A percentile compares a stretch with the other conserved stretches of the same genome.
Conservation (phyloP, 2,113 vertebrate genomes). For the Capreolus pygargus region DNA sequence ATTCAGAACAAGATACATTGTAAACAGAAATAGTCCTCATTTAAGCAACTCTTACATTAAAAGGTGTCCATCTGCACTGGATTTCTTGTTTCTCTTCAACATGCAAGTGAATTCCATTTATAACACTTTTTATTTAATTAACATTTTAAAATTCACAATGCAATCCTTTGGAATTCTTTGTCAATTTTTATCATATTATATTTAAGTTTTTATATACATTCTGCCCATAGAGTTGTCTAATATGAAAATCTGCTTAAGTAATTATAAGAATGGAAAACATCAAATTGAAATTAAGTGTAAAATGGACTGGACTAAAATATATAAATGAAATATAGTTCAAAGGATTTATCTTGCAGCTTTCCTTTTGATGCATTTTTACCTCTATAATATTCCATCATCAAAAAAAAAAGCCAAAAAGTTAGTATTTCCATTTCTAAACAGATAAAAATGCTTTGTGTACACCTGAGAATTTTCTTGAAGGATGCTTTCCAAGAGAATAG, state of each 20-base stretch:
- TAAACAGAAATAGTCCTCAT: conserved; percentile 11
- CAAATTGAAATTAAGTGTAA: conserved; percentile 38
- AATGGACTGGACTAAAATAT: not conserved
- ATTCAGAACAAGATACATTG: not conserved
- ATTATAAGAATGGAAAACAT: not conserved
- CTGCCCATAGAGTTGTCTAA: not conserved
- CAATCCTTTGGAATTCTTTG: not conserved
- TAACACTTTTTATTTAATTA: not conserved
- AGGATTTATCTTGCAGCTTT: not conserved
- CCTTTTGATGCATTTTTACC: conserved; percentile 35
- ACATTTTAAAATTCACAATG: conserved; percentile 8
- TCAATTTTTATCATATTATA: not conserved
- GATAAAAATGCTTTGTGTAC: conserved; percentile 37
- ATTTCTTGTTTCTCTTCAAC: not conserved
- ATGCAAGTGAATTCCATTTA: not conserved
- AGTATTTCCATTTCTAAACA: not conserved
- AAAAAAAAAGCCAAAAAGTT: not conserved
- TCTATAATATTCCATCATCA: conserved; percentile 27
- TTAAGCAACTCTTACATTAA: not conserved
- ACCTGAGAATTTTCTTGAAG: conserved; percentile 11
- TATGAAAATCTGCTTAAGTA: conserved; percentile 28
- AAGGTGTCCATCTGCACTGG: not conserved
- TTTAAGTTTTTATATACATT: not conserved
- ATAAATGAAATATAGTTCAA: conserved; percentile 32
- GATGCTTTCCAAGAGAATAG: conserved; percentile 8